phyloP scores from a whole-genome alignment of 2,113 vertebrate genomes.

The Nanorana parkeri region DNA sequence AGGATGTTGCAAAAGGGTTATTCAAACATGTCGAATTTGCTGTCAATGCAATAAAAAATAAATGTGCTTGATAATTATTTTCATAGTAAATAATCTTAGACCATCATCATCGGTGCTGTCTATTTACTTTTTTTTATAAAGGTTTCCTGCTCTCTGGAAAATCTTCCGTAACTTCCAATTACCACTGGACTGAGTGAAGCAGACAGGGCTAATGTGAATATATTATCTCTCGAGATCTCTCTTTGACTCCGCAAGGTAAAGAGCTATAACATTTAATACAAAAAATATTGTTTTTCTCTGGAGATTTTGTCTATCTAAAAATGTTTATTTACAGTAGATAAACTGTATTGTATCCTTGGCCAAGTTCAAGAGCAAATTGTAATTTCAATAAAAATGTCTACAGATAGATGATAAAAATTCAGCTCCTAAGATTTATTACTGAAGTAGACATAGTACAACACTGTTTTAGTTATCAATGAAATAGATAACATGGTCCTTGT shows the following conservation, averaged over 20 bases:
- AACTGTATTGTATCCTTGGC: neutral
- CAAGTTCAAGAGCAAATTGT: neutral
- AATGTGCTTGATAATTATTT: neutral
- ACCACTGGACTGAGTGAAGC: constrained; percentile 35
- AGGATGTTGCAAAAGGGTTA: too few species aligned
- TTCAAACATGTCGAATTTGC: neutral
- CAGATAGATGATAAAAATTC: neutral
- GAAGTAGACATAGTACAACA: too few species aligned
- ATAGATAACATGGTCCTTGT: too few species aligned
- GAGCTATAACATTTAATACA: neutral
- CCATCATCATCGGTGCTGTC: neutral
- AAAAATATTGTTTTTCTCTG: constrained; percentile 19
- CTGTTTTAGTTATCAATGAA: too few species aligned
- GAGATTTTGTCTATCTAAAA: constrained; percentile 6
- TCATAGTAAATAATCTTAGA: neutral
- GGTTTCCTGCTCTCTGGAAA: constrained; percentile 35
- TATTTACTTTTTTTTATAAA: constrained; percentile 1
- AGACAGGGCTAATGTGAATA: constrained; percentile 49
- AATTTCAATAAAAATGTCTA: neutral
- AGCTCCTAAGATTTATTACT: too few species aligned
- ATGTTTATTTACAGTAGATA: neutral
- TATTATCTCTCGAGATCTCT: constrained; percentile 44
- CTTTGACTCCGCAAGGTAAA: constrained; percentile 28
- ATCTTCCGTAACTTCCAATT: constrained; percentile 51
- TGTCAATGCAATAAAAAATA: constrained; percentile 26